Evolutionary conservation across 2,888 invertebrate species (phyloP), one percentile per base, ranked within the genome.

Genomic region (Tachystola acroxantha): DNA sequence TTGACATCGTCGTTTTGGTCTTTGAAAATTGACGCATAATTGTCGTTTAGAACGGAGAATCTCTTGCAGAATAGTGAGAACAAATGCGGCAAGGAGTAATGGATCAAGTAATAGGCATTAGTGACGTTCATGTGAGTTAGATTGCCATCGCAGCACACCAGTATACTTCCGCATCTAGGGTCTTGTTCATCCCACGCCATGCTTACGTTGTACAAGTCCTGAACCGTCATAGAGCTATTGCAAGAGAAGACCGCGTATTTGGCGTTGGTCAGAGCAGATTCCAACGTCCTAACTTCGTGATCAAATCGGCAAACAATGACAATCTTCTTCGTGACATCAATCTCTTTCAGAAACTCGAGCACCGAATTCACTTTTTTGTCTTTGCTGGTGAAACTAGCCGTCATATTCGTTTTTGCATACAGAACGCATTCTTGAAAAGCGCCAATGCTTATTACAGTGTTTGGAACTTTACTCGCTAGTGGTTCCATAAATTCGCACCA

Each of bases 371-470:
- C 37, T 66, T 90, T 91, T 2, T 73, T 67, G 1, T 74, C 64
- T 6, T 76, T 68, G 14, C 67, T 64, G 1, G 80, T 63, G 30
- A 78, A 79, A 37, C 65, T 65, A 0, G 82, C 73, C 0, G 70
- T 56, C 10, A 75, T 79, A n/a, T 57, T 77, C 40, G 46, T 88
- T 74, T 64, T 88, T 49, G 91, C 92, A 70, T 93, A 95, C 9
- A 94, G 74, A 0, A 93, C 90, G 31, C 93, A 93, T 73, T 95
- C 95, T 48, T 93, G 87, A 49, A 90, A 91, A 12, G 93, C 91
- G 0, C 91, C 90, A 37, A 95, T 91, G 37, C 92, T 90, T 3
- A 94, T 72, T 1, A 91, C 77, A 0, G 93, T 90, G 53, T 90
- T 87, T 0, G 86, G 77, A 10, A 91, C 85, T 29, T 75, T 80